Percentiles rank a stretch among this genome's conserved stretches.
Conservation (phyloP, 2,797 vertebrate species). For the Acropternis orthonyx region DNA sequence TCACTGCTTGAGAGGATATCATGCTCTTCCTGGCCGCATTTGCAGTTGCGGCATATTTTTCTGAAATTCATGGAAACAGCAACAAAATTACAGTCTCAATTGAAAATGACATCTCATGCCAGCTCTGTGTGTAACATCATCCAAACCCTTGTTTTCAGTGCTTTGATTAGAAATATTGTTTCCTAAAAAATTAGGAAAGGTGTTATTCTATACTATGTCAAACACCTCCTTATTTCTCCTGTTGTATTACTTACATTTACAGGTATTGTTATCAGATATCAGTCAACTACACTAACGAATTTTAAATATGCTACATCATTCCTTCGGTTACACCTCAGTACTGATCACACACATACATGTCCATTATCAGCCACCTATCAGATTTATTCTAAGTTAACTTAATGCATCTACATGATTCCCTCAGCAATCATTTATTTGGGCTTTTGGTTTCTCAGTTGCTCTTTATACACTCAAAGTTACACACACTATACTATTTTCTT, state of each 20-base stretch:
- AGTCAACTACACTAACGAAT: background rate
- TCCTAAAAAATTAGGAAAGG: background rate
- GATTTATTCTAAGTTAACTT: background rate
- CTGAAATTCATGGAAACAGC: constrained; percentile 69
- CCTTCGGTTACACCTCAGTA: background rate
- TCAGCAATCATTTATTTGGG: background rate
- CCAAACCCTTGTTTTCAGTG: background rate
- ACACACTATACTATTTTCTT: background rate
- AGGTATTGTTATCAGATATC: background rate
- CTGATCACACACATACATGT: background rate
- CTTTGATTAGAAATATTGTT: background rate
- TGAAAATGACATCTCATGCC: background rate
- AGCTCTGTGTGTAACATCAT: background rate
- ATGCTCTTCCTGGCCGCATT: constrained; percentile 93
- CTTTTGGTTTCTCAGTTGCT: background rate
- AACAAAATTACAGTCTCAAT: background rate
- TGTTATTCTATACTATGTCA: background rate
- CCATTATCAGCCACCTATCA: background rate
- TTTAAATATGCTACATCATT: background rate
- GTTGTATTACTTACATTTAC: background rate
- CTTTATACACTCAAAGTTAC: background rate
- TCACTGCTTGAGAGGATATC: constrained; percentile 87
- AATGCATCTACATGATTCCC: background rate
- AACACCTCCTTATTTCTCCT: background rate
- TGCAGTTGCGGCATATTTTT: constrained; percentile 97